Evolutionary conservation across 2,113 vertebrate genomes (phyloP).

Genomic region (Ibidorhyncha struthersii): DNA sequence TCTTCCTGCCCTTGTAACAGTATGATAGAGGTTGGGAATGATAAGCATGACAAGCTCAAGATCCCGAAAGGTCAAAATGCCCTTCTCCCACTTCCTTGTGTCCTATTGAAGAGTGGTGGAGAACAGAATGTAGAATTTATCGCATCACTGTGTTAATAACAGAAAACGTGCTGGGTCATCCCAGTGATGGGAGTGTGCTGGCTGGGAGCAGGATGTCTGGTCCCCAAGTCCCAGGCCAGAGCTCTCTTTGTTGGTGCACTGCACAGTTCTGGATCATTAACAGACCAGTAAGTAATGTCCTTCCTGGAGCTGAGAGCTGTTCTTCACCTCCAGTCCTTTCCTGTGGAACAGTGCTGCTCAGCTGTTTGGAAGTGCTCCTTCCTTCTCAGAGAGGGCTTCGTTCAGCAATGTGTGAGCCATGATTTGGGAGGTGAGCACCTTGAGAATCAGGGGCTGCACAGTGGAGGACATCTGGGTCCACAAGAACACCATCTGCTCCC

Average conservation of each 20-base stretch:
- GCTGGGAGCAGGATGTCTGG: neutral
- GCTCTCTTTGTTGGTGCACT: neutral
- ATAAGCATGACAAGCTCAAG: neutral
- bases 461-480: neutral
- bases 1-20: neutral
- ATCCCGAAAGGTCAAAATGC: neutral
- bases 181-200: neutral
- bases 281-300: neutral
- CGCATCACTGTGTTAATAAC: neutral
- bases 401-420: neutral
- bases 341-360: neutral
- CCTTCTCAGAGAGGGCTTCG: neutral
- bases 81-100: neutral
- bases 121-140: neutral
- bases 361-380: neutral
- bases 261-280: neutral
- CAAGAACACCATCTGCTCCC: neutral
- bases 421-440: neutral
- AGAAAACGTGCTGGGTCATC: neutral
- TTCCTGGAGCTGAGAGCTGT: neutral
- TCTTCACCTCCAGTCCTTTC: neutral
- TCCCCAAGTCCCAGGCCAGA: neutral
- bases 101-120: neutral
- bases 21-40: neutral
- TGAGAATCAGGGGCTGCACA: fast-evolving